Evolutionary conservation across 2,888 invertebrate species (phyloP).

Genomic region (Nemoura dubitans): DNA sequence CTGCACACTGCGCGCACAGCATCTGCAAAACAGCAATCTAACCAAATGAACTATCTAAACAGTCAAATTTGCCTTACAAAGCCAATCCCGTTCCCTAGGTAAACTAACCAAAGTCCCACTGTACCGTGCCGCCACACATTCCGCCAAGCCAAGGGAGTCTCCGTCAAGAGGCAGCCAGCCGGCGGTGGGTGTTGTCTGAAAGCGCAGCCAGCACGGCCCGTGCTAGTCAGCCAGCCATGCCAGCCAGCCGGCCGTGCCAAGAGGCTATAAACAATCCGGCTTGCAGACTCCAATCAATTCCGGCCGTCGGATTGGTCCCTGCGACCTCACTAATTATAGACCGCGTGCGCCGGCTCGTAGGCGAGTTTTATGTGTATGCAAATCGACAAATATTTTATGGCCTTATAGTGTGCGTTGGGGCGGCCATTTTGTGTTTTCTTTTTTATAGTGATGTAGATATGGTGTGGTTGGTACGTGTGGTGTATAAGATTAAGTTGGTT

Average conservation of each 20-base stretch:
- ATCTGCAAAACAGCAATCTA: no score
- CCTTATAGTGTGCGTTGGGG: background rate
- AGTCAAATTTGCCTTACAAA: no score
- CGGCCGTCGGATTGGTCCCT: background rate
- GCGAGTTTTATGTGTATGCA: conserved; percentile 19
- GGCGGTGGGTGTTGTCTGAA: no score
- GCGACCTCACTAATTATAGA: background rate
- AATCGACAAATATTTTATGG: conserved; percentile 34
- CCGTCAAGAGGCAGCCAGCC: no score
- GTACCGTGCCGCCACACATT: no score
- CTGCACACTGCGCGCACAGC: no score
- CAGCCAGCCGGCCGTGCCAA: background rate
- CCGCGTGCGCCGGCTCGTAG: background rate
- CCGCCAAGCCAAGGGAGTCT: no score
- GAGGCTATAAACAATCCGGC: background rate
- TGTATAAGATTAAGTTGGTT: background rate
- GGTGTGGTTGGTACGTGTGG: background rate
- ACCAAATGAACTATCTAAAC: no score
- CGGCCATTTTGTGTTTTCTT: conserved; percentile 19
- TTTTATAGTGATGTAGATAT: background rate
- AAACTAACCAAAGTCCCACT: no score
- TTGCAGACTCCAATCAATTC: background rate
- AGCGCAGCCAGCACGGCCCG: no score
- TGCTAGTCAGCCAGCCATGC: no score
- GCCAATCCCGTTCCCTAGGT: no score